Evolutionary conservation across 2,888 invertebrate genomes (phyloP), one percentile per base, ranked within the genome.

Genomic region (Lithophane semibrunnea): DNA sequence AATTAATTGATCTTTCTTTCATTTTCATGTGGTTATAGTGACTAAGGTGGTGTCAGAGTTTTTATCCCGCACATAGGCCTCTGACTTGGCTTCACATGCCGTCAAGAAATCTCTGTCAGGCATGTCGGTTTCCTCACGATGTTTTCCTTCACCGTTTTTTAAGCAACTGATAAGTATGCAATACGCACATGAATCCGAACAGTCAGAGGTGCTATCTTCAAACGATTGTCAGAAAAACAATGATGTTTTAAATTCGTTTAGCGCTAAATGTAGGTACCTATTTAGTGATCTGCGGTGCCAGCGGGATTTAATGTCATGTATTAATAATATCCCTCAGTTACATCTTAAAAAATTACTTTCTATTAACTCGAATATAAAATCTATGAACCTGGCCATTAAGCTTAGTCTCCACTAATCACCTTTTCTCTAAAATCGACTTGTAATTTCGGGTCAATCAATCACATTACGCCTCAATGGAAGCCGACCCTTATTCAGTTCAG

Each of bases 361-460:
- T 3, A 61, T 42, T 12, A 29, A 9, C 47, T 83, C 42, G 37
- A 78, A 83, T 67, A 68, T 29, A 79, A 79, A 83, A n/a, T 65
- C 18, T 52, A 58, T 52, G 44, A 44, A 52, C 21, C 54, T 21
- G 21, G 2, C 9, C 84, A 80, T 84, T 71, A 66, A 8, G 54
- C 80, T 61, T 60, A 47, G 44, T 49, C n/a, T 12, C 13, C 18
- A n/a, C 44, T 49, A 66, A 42, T 47, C 29, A 69, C 3, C 5
- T 58, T 70, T 84, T 84, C 60, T 66, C 29, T 44, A 56, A 70
- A 79, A 37, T 21, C 29, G 37, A 24, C 67, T 52, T 21, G 29
- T 52, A 68, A 73, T 72, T 66, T 52, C 47, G 49, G 2, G 12
- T 37, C 56, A 8, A 82, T 82, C 56, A 82, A 82, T 85, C 85